phyloP scores from a whole-genome alignment of 2,797 vertebrate genomes.

The Bovichtus variegatus region DNA sequence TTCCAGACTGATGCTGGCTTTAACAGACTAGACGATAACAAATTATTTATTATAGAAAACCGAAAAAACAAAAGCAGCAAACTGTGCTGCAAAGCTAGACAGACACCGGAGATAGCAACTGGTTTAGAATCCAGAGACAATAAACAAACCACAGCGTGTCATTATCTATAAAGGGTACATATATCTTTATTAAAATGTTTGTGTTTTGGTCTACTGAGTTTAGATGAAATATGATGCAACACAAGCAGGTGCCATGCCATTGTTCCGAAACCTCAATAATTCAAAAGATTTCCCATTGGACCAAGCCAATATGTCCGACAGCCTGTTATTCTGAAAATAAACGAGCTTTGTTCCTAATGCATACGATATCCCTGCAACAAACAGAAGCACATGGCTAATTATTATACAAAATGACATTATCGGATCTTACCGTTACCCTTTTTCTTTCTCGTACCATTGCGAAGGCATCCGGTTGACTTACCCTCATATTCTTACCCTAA shows the following conservation, averaged over 20 bases:
- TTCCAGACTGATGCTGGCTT: conserved; percentile 13
- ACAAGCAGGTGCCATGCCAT: too few relatives aligned
- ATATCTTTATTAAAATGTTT: background rate
- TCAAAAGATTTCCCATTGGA: too few relatives aligned
- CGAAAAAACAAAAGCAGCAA: background rate
- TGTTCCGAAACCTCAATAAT: too few relatives aligned
- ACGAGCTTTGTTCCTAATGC: too few relatives aligned
- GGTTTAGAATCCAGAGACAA: conserved; percentile 21
- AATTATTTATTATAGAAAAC: conserved; percentile 31
- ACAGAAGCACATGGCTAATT: too few relatives aligned
- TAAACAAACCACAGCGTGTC: conserved; percentile 8
- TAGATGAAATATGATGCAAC: conserved; percentile 9
- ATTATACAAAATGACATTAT: too few relatives aligned
- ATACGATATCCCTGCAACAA: too few relatives aligned
- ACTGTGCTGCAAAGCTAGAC: conserved; percentile 11
- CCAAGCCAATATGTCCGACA: too few relatives aligned
- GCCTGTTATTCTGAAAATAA: too few relatives aligned
- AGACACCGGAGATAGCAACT: conserved; percentile 9
- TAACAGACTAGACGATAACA: conserved; percentile 23
- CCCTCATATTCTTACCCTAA: background rate
- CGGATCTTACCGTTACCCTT: too few relatives aligned
- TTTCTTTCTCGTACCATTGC: too few relatives aligned
- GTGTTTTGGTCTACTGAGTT: background rate
- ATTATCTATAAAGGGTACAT: too few relatives aligned
- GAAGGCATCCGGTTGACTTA: background rate